Conservation (phyloP, 2,888 invertebrate species). For the Teleiodes luculella region DNA sequence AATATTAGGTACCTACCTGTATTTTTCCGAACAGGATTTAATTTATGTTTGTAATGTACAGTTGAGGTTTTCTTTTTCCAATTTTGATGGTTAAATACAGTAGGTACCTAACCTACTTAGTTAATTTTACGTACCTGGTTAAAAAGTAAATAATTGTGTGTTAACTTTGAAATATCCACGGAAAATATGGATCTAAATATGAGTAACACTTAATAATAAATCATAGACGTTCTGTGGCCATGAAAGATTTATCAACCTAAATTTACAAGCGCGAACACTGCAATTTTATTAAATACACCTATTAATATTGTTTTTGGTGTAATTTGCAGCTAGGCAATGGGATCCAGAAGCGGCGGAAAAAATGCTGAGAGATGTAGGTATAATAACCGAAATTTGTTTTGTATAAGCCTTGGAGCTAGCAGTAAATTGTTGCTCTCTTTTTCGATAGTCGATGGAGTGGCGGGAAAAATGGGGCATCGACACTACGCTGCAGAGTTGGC, state of each 20-base stretch:
- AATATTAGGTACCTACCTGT: too few relatives aligned
- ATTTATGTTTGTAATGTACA: too few relatives aligned
- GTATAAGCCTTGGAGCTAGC: background rate
- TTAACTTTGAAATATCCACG: too few relatives aligned
- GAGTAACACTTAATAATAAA: background rate
- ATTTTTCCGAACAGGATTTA: too few relatives aligned
- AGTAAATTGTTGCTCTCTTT: background rate
- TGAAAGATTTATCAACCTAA: slow-evolving; percentile 1
- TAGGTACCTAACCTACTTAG: too few relatives aligned
- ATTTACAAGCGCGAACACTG: background rate
- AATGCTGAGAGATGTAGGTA: slow-evolving; percentile 92
- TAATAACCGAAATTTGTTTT: background rate
- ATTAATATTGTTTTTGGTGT: background rate
- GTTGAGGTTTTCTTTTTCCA: too few relatives aligned
- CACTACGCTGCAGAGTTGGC: slow-evolving; percentile 81
- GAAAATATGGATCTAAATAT: too few relatives aligned
- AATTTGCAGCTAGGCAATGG: slow-evolving; percentile 87
- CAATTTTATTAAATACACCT: background rate
- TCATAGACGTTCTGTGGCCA: background rate
- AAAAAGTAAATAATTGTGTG: too few relatives aligned
- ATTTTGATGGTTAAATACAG: too few relatives aligned
- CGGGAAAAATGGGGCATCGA: slow-evolving; percentile 88
- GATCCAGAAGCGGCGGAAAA: slow-evolving; percentile 92
- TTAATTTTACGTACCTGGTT: too few relatives aligned
- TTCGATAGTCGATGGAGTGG: slow-evolving; percentile 83